A percentile compares a stretch with the other conserved stretches of the same genome.
Conservation (phyloP, 1,140 invertebrate genomes). For the Lasaia peninsularis region DNA sequence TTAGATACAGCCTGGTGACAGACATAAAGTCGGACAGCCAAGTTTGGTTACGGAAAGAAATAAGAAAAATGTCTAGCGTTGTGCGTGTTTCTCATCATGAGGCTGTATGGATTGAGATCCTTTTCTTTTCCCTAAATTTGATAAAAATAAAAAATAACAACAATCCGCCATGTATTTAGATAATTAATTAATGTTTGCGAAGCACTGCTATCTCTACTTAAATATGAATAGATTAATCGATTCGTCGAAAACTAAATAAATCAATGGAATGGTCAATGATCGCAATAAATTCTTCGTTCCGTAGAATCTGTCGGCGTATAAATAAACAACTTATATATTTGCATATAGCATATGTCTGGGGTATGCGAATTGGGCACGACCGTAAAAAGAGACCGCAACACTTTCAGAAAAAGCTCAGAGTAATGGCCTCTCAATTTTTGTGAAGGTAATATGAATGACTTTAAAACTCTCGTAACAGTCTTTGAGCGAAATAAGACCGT, state of each 20-base stretch:
- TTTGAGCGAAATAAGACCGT: constrained; percentile 9
- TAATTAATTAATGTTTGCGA: no score
- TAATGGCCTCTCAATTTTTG: constrained; percentile 25
- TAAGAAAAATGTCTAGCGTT: no score
- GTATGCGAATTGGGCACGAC: constrained; percentile 47
- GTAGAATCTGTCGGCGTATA: constrained; percentile 34
- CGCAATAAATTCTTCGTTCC: constrained; percentile 37
- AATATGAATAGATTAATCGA: no score
- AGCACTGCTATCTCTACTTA: no score
- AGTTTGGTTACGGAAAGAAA: no score
- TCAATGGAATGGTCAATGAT: constrained; percentile 28
- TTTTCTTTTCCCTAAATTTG: no score
- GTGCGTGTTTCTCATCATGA: no score
- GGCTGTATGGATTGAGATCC: no score
- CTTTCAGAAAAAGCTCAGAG: constrained; percentile 29
- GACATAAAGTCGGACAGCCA: no score
- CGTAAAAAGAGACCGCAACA: constrained; percentile 44
- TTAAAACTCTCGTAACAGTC: constrained; percentile 4
- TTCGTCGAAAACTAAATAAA: constrained; percentile 28
- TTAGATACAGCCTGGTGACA: no score
- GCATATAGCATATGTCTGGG: constrained; percentile 56
- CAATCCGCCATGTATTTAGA: no score
- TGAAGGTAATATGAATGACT: constrained; percentile 8
- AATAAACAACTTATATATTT: constrained; percentile 63
- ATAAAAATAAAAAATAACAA: no score